phyloP scores from a whole-genome alignment of 2,797 vertebrate species.

The Anabacerthia variegaticeps region DNA sequence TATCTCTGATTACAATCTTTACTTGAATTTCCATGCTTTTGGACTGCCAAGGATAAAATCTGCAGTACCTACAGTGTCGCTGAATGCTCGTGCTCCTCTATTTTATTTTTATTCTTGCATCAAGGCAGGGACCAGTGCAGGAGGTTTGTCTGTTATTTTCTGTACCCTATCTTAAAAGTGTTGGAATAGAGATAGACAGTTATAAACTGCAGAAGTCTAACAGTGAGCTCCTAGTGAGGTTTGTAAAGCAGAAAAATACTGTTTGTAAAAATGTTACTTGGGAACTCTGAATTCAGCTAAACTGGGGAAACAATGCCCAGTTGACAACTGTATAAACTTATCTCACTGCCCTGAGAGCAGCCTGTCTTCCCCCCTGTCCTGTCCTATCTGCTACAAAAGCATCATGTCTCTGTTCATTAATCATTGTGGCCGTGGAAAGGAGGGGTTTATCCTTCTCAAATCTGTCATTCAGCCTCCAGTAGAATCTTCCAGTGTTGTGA shows the following conservation, averaged over 20 bases:
- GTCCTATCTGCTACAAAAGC: not conserved
- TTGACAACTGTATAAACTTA: not conserved
- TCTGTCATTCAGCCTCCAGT: not conserved
- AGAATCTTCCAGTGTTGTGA: not conserved
- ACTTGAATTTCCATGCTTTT: not conserved
- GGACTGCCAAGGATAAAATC: not conserved
- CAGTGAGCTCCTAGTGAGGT: not conserved
- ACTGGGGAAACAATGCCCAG: not conserved
- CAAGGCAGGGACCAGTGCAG: fast-evolving
- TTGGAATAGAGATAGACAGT: not conserved
- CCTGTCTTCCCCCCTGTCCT: not conserved
- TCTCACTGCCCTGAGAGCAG: not conserved
- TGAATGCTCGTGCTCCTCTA: not conserved
- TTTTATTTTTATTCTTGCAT: not conserved
- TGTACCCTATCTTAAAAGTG: not conserved
- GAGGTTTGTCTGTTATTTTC: not conserved
- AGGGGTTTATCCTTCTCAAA: not conserved
- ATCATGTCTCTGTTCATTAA: not conserved
- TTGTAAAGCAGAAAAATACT: not conserved
- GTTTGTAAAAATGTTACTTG: not conserved
- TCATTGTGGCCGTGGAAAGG: not conserved
- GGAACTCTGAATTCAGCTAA: not conserved
- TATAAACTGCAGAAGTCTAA: not conserved
- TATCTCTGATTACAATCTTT: not conserved
- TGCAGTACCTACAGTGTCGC: not conserved